Conservation (phyloP, 2,797 vertebrate genomes). For the Onychomys arenicola region DNA sequence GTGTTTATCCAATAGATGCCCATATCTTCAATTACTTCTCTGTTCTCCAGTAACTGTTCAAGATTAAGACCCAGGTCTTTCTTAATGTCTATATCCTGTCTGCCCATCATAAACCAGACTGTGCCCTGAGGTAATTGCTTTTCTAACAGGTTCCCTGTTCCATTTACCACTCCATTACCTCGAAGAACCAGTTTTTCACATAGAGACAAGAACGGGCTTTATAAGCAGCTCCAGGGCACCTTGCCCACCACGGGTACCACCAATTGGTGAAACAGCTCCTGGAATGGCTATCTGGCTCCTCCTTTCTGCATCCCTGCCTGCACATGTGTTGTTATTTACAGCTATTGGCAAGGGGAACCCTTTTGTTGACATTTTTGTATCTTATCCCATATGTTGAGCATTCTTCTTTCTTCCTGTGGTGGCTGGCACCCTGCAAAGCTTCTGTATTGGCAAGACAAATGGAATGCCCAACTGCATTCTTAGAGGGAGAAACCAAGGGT, state of each 20-base stretch:
- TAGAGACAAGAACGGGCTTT: conserved; percentile 1
- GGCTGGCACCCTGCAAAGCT: neutral
- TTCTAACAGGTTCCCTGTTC: neutral
- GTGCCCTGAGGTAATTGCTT: neutral
- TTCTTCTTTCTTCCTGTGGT: conserved; percentile 45
- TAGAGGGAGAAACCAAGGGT: neutral
- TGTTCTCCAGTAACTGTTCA: neutral
- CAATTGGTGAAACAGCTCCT: neutral
- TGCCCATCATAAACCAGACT: neutral
- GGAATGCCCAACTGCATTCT: neutral
- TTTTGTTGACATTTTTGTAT: conserved; percentile 26
- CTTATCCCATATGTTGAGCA: conserved; percentile 1
- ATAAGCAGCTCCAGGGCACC: neutral
- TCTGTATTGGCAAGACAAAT: neutral
- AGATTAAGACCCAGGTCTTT: neutral
- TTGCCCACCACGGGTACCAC: neutral
- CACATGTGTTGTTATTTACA: conserved; percentile 64
- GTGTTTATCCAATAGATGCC: neutral
- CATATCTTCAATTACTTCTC: neutral
- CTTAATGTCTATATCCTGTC: neutral
- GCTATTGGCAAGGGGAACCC: conserved; percentile 49
- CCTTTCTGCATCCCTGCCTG: neutral
- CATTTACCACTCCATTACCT: neutral
- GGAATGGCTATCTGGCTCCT: neutral
- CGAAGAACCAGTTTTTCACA: neutral